A percentile compares a stretch with the other conserved stretches of the same genome.
Conservation (phyloP, 1,140 invertebrate species). For the Listronotus bonariensis region DNA sequence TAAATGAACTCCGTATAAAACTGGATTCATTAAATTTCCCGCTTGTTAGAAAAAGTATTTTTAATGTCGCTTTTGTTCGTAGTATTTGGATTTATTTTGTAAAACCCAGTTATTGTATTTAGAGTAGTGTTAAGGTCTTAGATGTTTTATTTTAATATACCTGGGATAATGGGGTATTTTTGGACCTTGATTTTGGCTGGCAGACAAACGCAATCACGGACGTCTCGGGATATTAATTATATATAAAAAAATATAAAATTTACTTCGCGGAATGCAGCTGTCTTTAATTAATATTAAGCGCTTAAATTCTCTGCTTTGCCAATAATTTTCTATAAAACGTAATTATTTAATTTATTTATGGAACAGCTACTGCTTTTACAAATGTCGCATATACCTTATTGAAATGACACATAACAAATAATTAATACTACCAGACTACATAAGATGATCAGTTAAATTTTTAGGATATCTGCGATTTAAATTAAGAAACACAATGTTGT, state of each 20-base stretch:
- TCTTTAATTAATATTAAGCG: slow-evolving; percentile 25
- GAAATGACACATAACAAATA: neutral
- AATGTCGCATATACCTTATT: neutral
- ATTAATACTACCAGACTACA: no score
- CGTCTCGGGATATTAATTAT: slow-evolving; percentile 6
- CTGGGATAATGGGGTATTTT: slow-evolving; percentile 7
- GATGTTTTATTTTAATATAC: neutral
- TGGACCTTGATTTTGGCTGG: slow-evolving; percentile 16
- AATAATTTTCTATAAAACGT: slow-evolving; percentile 14
- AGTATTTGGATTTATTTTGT: no score
- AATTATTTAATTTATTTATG: neutral
- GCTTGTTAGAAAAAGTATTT: no score
- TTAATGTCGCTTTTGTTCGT: no score
- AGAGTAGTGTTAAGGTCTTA: neutral
- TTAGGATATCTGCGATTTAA: no score
- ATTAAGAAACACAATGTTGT: no score
- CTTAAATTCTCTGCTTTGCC: neutral
- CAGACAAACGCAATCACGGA: slow-evolving; percentile 10
- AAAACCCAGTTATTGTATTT: neutral
- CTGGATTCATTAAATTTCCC: no score
- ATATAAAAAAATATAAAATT: slow-evolving; percentile 6
- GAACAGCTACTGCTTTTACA: neutral
- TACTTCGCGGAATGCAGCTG: slow-evolving; percentile 18
- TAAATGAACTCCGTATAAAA: no score
- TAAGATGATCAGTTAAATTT: no score